Base-by-base conservation (phyloP, 2,797 vertebrate genomes). In the Saxicola maurus region DNA sequence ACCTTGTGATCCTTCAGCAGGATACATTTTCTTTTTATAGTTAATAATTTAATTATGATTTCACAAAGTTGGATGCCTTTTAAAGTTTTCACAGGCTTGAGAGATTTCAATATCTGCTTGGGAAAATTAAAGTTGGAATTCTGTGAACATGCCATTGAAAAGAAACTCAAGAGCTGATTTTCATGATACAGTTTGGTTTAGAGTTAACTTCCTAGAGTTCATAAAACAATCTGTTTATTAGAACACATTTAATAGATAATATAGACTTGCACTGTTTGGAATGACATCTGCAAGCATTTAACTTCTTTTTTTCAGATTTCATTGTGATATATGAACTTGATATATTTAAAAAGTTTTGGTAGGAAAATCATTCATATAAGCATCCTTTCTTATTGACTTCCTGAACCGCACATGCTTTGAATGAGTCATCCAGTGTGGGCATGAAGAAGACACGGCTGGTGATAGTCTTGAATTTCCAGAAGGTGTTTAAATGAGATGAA, bases 1-100 rank as follows among this genome's bases (percentile, higher is more conserved):
- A 98, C 97, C 97, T 97, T 97, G 97, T 98, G 97, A 97, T 98
- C 96, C 96, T 97, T 90, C 93, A 96, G 97, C 91, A 96, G 91
- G 95, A 96, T 97, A 97, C 96, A 95, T 96, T 95, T 95, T 86
- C 91, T 92, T 96, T 93, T 93, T 92, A 86, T 95, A 91, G 88
- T 94, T 94, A 94, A 94, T 95, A 96, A 96, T 95, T 94, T 93
- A 96, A 96, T 97, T 96, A 95, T 68, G 66, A 95, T 77, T 62
- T 90, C 86, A 81, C 85, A 25, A 55, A 83, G 83, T 94, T 72
- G 68, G 95, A 64, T 86, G 87, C 72, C 85, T 78, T 87, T 2
- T 53, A 76, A 91, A 96, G 76, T 95, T 87, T 96, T 83, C 28
- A 48, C 25, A 25, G 31, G 27, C 38, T 71, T 77, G 28, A 57